phyloP scores from a whole-genome alignment of 2,888 invertebrate species.

The Mythimna ferrago region DNA sequence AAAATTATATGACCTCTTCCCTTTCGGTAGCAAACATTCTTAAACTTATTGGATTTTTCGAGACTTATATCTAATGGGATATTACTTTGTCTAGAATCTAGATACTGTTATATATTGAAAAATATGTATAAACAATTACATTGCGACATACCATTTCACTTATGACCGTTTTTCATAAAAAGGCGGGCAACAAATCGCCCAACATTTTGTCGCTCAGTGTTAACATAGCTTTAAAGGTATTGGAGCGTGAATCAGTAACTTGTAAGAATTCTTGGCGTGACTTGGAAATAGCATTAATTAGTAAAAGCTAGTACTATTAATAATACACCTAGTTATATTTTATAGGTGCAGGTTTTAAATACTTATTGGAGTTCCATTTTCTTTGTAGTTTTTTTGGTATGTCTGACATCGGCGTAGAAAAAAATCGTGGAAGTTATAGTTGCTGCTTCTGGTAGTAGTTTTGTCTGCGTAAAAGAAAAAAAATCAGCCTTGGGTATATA shows the following conservation, averaged over 20 bases:
- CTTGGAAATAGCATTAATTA: slow-evolving; percentile 35
- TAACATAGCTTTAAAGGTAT: slow-evolving; percentile 13
- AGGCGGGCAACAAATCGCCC: slow-evolving; percentile 13
- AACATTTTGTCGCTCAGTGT: slow-evolving; percentile 27
- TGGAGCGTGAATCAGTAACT: slow-evolving; percentile 38
- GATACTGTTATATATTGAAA: too few species aligned
- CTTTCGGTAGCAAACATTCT: too few species aligned
- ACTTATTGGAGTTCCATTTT: background rate
- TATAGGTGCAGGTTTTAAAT: background rate
- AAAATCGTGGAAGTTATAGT: too few species aligned
- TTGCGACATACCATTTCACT: background rate
- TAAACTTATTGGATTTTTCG: too few species aligned
- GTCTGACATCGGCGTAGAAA: too few species aligned
- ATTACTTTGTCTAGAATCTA: too few species aligned
- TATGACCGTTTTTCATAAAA: background rate
- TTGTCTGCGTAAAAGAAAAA: too few species aligned
- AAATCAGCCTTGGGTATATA: too few species aligned
- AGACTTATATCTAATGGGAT: too few species aligned
- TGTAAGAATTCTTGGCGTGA: slow-evolving; percentile 44
- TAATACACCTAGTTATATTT: background rate
- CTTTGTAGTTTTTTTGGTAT: too few species aligned
- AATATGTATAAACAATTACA: background rate
- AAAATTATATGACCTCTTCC: too few species aligned
- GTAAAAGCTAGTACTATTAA: slow-evolving; percentile 2
- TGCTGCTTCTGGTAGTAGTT: too few species aligned